These are phyloP conservation scores for Cardiocondyla obscurior DNA, from an alignment of 1,140 invertebrate genomes.

Conservation along the genomic window DNA sequence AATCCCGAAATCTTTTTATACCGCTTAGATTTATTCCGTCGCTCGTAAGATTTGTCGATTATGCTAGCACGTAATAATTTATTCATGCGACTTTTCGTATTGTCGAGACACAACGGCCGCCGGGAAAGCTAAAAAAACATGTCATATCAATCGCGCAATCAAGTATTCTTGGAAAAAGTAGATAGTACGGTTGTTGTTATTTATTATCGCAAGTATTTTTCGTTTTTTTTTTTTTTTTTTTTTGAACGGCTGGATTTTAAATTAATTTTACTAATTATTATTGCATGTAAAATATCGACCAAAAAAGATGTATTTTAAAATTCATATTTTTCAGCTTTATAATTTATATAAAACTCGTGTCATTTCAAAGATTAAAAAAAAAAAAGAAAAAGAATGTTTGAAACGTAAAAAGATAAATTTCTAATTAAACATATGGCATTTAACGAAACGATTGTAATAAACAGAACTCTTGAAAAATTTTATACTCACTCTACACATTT, in stretches of 20 bases:
- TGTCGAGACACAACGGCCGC: slow-evolving; percentile 68
- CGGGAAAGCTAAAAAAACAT: slow-evolving; percentile 72
- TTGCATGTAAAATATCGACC: not conserved
- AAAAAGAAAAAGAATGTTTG: no score
- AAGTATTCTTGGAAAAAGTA: slow-evolving; percentile 70
- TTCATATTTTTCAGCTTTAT: not conserved
- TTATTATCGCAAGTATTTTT: slow-evolving; percentile 55
- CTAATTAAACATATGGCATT: no score
- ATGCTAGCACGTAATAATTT: slow-evolving; percentile 81
- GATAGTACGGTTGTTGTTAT: slow-evolving; percentile 52
- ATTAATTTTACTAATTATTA: not conserved
- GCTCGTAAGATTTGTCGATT: slow-evolving; percentile 77
- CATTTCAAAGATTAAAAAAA: no score
- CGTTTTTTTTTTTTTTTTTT: no score
- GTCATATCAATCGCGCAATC: slow-evolving; percentile 82
- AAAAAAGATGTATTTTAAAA: not conserved
- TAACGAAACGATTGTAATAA: no score
- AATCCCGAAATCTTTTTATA: slow-evolving; percentile 49
- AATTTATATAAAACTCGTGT: not conserved
- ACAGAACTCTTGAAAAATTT: no score
- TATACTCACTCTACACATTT: not conserved
- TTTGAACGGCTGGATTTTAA: slow-evolving; percentile 32
- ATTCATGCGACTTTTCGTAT: slow-evolving; percentile 75
- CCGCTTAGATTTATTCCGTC: slow-evolving; percentile 75
- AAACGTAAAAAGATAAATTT: no score